A percentile compares a stretch with the other conserved stretches of the same genome.
phyloP scores from a whole-genome alignment of 2,113 vertebrate genomes.

The Anolis carolinensis region DNA sequence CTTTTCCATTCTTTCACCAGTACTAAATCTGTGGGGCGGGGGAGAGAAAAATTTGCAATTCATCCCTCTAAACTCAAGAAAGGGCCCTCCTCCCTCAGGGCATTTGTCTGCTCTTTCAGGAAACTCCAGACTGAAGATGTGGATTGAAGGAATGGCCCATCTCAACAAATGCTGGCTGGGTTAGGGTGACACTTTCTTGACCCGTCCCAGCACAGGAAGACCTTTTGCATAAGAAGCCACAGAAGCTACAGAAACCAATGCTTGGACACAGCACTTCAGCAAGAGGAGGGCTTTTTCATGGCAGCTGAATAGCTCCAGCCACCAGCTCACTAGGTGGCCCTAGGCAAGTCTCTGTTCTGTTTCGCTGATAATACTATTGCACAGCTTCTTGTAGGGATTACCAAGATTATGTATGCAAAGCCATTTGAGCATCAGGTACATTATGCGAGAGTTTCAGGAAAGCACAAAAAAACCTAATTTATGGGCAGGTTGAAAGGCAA shows the following conservation, averaged over 20 bases:
- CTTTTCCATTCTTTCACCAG: background rate
- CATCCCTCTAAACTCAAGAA: too few relatives aligned
- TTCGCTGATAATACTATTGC: background rate
- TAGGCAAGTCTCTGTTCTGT: background rate
- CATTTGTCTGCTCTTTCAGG: conserved; percentile 20
- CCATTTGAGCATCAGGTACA: background rate
- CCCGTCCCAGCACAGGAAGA: background rate
- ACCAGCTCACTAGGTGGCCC: background rate
- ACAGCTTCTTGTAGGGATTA: background rate
- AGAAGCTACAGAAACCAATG: background rate
- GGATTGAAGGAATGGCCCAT: conserved; percentile 12
- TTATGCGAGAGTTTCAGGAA: too few relatives aligned
- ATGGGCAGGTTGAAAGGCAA: background rate
- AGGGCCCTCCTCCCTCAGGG: background rate
- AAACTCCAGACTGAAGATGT: background rate
- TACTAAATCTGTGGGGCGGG: too few relatives aligned
- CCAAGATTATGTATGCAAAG: background rate
- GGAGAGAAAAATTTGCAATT: background rate
- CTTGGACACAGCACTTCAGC: too few relatives aligned
- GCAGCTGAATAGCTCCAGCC: background rate
- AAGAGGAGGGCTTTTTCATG: too few relatives aligned
- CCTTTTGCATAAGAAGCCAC: background rate
- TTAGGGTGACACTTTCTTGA: background rate
- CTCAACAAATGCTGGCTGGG: background rate
- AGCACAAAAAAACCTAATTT: background rate